Evolutionary conservation across 1,140 invertebrate species (phyloP).

Genomic region (Leptopilina boulardi): DNA sequence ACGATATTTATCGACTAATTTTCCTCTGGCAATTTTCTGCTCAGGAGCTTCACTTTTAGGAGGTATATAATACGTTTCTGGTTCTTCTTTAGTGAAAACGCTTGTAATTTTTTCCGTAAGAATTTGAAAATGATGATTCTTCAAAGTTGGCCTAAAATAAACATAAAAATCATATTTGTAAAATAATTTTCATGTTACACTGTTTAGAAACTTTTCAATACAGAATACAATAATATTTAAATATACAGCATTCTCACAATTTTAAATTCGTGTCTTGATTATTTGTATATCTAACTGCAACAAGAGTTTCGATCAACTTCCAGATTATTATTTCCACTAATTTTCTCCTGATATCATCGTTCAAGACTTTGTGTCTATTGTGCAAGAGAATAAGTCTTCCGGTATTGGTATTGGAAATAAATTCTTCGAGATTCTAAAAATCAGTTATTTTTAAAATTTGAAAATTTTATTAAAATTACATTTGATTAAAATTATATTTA

Average conservation of each 20-base stretch:
- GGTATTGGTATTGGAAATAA: not conserved
- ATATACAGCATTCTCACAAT: not conserved
- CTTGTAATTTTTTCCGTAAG: conserved; percentile 25
- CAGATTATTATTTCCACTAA: not conserved
- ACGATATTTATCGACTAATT: conserved; percentile 41
- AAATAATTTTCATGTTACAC: too few species aligned
- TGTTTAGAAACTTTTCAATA: too few species aligned
- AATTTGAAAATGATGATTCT: conserved; percentile 34
- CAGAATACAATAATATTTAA: not conserved
- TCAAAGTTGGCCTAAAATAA: not conserved
- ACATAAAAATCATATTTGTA: not conserved
- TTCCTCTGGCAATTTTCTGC: conserved; percentile 37
- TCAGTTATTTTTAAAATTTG: not conserved
- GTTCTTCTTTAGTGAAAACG: conserved; percentile 35
- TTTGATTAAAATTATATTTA: not conserved
- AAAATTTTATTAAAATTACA: not conserved
- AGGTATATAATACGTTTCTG: conserved; percentile 39
- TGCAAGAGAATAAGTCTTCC: conserved; percentile 1
- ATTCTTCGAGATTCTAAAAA: not conserved
- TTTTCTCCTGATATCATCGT: not conserved
- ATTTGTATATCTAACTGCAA: not conserved
- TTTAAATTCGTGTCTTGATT: not conserved
- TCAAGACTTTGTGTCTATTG: not conserved
- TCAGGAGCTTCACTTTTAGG: conserved; percentile 23
- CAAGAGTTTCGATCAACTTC: not conserved